Percentiles rank a stretch among this genome's conserved stretches.
Conservation (phyloP, 2,888 invertebrate species). For the Epistrophe grossulariae region DNA sequence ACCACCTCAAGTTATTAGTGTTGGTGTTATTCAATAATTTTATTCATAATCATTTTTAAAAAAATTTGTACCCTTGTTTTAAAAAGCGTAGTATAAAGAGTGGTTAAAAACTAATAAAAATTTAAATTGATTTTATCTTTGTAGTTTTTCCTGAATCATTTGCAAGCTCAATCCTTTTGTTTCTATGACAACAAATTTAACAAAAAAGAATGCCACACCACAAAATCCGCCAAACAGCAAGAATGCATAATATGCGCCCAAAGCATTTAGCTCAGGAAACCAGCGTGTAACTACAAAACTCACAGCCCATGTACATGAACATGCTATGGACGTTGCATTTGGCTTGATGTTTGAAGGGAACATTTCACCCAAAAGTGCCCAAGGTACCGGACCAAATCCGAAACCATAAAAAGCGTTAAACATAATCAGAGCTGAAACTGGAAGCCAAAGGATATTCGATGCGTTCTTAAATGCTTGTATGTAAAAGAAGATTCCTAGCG, state of each 20-base stretch:
- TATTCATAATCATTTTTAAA: too few relatives aligned
- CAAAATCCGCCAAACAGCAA: slow-evolving; percentile 89
- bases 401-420: slow-evolving; percentile 91
- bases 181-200: slow-evolving; percentile 91
- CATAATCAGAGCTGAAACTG: slow-evolving; percentile 88
- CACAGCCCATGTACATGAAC: slow-evolving; percentile 90
- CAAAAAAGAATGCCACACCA: slow-evolving; percentile 88
- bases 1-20: too few relatives aligned
- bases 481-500: slow-evolving; percentile 87
- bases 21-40: too few relatives aligned
- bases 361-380: slow-evolving; percentile 93
- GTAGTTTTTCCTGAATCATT: slow-evolving; percentile 90
- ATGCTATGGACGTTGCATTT: slow-evolving; percentile 90
- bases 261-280: slow-evolving; percentile 86
- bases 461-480: slow-evolving; percentile 84
- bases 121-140: slow-evolving; percentile 83
- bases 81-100: too few relatives aligned
- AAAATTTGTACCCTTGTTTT: too few relatives aligned
- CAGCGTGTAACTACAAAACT: slow-evolving; percentile 91
- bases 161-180: slow-evolving; percentile 94
- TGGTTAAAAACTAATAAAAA: too few relatives aligned
- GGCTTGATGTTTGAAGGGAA: slow-evolving; percentile 92
- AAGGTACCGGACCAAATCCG: slow-evolving; percentile 91
- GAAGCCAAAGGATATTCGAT: slow-evolving; percentile 87
- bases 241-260: slow-evolving; percentile 89